Conservation (phyloP, 2,113 vertebrate species). For the Thomomys bottae region DNA sequence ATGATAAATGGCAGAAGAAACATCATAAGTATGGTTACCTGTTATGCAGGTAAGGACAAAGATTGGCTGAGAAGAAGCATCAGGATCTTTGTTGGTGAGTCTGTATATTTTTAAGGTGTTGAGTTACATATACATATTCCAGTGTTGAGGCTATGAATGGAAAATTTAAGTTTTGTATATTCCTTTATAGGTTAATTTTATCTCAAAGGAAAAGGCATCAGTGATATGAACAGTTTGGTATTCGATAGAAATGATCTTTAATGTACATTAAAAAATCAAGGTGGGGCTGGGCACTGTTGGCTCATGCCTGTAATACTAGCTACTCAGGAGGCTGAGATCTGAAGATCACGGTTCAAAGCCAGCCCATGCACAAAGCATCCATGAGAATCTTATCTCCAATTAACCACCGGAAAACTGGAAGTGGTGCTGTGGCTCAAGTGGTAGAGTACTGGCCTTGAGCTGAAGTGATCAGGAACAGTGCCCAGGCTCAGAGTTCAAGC, state of each 20-base stretch:
- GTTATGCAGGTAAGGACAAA: background rate
- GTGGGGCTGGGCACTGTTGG: too few relatives aligned
- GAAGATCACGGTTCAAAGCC: too few relatives aligned
- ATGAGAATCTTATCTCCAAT: too few relatives aligned
- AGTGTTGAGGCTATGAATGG: background rate
- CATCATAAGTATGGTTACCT: background rate
- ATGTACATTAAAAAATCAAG: slow-evolving; percentile 10
- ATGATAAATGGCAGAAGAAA: background rate
- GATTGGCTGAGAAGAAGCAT: background rate
- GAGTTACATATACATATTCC: background rate
- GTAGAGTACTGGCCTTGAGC: too few relatives aligned
- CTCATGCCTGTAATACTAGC: too few relatives aligned
- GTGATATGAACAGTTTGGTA: background rate
- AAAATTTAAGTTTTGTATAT: background rate
- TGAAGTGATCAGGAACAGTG: too few relatives aligned
- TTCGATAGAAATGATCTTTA: background rate
- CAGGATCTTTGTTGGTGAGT: background rate
- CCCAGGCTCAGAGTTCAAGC: too few relatives aligned
- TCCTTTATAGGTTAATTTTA: slow-evolving; percentile 22
- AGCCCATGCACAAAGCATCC: too few relatives aligned
- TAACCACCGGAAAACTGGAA: too few relatives aligned
- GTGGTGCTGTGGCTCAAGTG: too few relatives aligned
- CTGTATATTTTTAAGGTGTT: background rate
- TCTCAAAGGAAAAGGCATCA: background rate
- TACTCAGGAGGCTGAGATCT: too few relatives aligned